phyloP scores from a whole-genome alignment of 2,113 vertebrate species.

The Rana temporaria region DNA sequence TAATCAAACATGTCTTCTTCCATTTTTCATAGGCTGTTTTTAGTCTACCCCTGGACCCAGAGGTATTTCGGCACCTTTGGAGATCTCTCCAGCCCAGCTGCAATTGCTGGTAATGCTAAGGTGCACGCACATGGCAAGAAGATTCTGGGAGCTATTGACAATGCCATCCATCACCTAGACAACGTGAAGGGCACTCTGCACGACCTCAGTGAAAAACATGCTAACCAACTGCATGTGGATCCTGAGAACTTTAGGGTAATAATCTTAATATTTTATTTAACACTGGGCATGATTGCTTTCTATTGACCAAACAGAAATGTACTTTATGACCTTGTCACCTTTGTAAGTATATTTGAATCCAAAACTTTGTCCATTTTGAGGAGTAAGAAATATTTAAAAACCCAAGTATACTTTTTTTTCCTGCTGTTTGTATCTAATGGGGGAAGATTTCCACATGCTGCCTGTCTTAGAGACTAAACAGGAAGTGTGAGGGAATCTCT shows the following conservation, averaged over 20 bases:
- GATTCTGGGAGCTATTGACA: conserved; percentile 70
- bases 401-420: too few species aligned
- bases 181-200: conserved; percentile 65
- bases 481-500: too few species aligned
- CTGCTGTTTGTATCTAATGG: too few species aligned
- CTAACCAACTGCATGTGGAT: conserved; percentile 75
- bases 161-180: conserved; percentile 79
- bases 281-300: too few species aligned
- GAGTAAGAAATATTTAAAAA: too few species aligned
- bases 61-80: conserved; percentile 68
- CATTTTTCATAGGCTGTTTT: conserved; percentile 59
- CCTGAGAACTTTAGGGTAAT: conserved; percentile 67
- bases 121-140: conserved; percentile 67
- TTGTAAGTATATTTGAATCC: too few species aligned
- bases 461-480: too few species aligned
- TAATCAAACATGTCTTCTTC: neutral
- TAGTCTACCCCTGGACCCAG: conserved; percentile 70
- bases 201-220: conserved; percentile 74
- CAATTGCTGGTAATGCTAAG: conserved; percentile 46
- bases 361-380: too few species aligned
- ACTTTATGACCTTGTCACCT: too few species aligned
- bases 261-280: too few species aligned
- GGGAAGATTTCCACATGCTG: too few species aligned
- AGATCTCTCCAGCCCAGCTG: conserved; percentile 56
- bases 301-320: too few species aligned